phyloP scores from a whole-genome alignment of 23 tunicate genomes.

The Ciona savignyi region DNA sequence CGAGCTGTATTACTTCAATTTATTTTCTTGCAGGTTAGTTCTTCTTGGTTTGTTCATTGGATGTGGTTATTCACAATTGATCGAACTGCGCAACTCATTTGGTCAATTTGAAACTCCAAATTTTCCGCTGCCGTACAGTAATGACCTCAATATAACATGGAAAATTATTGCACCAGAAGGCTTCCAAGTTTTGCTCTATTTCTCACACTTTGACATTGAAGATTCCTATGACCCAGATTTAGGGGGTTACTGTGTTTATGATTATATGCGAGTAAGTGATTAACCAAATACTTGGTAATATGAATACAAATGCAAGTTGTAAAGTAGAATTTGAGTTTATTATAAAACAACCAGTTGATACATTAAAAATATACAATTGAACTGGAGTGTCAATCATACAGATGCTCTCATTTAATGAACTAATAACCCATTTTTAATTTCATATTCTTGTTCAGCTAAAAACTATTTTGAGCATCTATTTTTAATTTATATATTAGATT shows the following conservation, averaged over 20 bases:
- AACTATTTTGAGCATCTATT: no score
- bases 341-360: no score
- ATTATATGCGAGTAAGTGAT: slow-evolving; percentile 54
- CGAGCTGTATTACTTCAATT: no score
- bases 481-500: no score
- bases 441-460: no score
- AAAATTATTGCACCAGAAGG: slow-evolving; percentile 35
- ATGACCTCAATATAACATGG: slow-evolving; percentile 49
- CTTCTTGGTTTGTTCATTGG: neutral
- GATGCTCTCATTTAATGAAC: no score
- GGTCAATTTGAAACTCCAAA: slow-evolving; percentile 48
- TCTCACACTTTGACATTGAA: slow-evolving; percentile 62
- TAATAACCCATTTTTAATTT: no score
- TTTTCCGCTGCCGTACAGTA: slow-evolving; percentile 33
- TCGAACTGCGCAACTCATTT: slow-evolving; percentile 8
- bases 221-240: slow-evolving; percentile 62
- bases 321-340: no score
- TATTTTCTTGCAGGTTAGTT: neutral
- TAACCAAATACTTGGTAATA: no score
- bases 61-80: neutral
- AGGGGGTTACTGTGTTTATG: slow-evolving; percentile 74
- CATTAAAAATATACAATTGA: neutral
- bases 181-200: slow-evolving; percentile 36
- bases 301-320: no score
- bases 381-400: no score